Percentiles rank a stretch among this genome's conserved stretches.
Evolutionary conservation across 2,797 vertebrate species (phyloP).

Genomic region (Cheirogaleus major): DNA sequence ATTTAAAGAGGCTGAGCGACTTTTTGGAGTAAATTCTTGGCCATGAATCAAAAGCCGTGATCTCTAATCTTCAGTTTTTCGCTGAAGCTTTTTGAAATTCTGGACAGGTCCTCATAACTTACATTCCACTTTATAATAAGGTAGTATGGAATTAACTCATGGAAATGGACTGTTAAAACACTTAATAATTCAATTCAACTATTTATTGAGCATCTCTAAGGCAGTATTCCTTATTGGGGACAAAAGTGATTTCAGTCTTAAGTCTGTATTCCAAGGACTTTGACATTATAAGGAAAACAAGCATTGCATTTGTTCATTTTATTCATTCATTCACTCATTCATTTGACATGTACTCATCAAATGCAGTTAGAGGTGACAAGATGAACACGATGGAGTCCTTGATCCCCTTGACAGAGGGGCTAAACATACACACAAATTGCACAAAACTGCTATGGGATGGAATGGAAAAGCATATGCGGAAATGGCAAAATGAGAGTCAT

Average conservation of each 20-base stretch:
- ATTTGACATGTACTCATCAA: neutral
- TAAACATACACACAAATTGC: neutral
- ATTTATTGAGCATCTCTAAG: conserved; percentile 28
- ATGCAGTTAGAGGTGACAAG: neutral
- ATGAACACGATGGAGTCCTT: neutral
- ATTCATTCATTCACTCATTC: neutral
- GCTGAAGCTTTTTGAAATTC: conserved; percentile 58
- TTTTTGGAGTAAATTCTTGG: conserved; percentile 59
- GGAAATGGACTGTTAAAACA: conserved; percentile 32
- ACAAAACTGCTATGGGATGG: neutral
- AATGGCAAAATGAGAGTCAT: neutral
- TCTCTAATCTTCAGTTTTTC: conserved; percentile 43
- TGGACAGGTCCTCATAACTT: conserved; percentile 41
- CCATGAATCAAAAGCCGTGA: conserved; percentile 61
- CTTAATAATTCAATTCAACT: conserved; percentile 47
- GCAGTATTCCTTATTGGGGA: neutral
- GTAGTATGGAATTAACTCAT: neutral
- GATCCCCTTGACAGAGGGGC: neutral
- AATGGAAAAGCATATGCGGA: neutral
- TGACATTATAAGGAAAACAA: neutral
- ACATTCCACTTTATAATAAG: conserved; percentile 22
- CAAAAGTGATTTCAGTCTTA: neutral
- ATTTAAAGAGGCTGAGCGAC: conserved; percentile 61
- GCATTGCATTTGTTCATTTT: neutral
- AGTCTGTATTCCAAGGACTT: neutral